phyloP scores from a whole-genome alignment of 2,113 vertebrate genomes.

The Ageneiosus marmoratus region DNA sequence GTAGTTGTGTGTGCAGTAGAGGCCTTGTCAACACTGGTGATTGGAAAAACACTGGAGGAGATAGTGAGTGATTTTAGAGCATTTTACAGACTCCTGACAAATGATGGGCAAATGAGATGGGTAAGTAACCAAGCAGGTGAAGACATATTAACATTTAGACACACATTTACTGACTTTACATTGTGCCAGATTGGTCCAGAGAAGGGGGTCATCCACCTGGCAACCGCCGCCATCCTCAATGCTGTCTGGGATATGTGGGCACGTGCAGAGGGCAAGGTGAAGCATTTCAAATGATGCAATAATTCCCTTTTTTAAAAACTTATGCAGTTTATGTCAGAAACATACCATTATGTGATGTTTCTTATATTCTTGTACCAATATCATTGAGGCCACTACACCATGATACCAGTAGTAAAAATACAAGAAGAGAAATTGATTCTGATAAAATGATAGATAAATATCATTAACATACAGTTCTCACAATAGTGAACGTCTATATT shows the following conservation, averaged over 20 bases:
- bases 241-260: slow-evolving; percentile 83
- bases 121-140: slow-evolving; percentile 52
- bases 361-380: background rate
- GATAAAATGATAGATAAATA: background rate
- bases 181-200: slow-evolving; percentile 73
- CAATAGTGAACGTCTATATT: background rate
- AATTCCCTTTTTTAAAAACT: background rate
- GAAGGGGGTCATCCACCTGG: slow-evolving; percentile 78
- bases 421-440: background rate
- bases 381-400: background rate
- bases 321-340: background rate
- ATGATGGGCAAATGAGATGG: slow-evolving; percentile 80
- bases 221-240: slow-evolving; percentile 74
- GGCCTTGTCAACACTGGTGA: slow-evolving; percentile 67
- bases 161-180: background rate
- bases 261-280: slow-evolving; percentile 76
- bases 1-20: slow-evolving; percentile 76
- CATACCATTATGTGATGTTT: background rate
- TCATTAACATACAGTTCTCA: background rate
- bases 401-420: background rate
- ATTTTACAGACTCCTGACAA: slow-evolving; percentile 78
- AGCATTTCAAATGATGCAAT: background rate
- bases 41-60: slow-evolving; percentile 73
- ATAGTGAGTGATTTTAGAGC: slow-evolving; percentile 76
- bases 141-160: background rate